Evolutionary conservation across 2,888 invertebrate genomes (phyloP), one percentile per base, ranked within the genome.

Genomic region (Drosophila sordidula): DNA sequence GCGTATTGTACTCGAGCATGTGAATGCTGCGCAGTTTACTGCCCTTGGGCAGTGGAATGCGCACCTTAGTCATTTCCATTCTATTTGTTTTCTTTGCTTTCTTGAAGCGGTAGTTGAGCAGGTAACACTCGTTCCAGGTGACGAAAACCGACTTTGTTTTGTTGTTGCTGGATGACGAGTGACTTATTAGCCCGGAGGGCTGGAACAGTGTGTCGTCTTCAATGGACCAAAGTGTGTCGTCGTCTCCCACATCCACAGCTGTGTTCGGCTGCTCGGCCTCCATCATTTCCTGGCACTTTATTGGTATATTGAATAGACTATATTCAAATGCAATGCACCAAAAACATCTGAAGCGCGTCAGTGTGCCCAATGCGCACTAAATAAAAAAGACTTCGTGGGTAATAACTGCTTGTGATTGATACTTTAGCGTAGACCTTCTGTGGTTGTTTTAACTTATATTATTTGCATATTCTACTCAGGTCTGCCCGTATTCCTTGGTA

Each of bases 101-200:
- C 69, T 92, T 92, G 14, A 92, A 91, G 9, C 91, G 90, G 59
- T 87, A 91, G 65, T 90, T 92, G 0, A 91, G 69, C 22, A 92
- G 64, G 59, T 90, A 91, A 32, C 89, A 80, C 42, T 90, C 89
- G 46, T 90, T 90, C 92, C 92, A 92, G 8, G 91, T 89, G 12
- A 92, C 90, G 58, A 92, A 91, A 0, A 91, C 90, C 0, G 90
- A 88, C 39, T 75, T 75, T 0, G 63, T 75, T 74, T 90, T 91
- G 26, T 72, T 83, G 29, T 73, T 84, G 39, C 74, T 87, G 8
- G 78, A 85, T 1, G 84, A 89, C 2, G 90, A 89, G 54, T 90
- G 90, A 47, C 87, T 90, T 46, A 89, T 89, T 0, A 92, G 61
- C 0, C 91, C 91, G 5, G 83, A 68, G 0, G 92, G 89, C 57